Evolutionary conservation across 2,113 vertebrate species (phyloP).

Genomic region (Megaptera novaeangliae): DNA sequence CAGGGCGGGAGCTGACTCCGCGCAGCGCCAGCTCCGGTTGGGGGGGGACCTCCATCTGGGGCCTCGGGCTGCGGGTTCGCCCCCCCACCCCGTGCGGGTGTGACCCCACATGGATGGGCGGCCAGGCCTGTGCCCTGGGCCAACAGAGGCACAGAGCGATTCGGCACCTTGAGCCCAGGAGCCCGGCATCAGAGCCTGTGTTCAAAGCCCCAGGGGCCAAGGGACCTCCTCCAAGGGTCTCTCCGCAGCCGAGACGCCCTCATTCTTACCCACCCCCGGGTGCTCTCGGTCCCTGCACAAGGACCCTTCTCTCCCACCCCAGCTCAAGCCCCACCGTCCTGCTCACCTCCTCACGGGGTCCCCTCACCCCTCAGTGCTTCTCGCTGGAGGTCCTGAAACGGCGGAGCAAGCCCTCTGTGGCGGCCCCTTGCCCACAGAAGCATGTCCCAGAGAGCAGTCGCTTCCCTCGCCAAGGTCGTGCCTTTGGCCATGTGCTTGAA

Average conservation of each 20-base stretch:
- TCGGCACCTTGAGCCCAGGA: neutral
- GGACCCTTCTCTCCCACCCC: neutral
- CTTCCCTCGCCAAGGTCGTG: neutral
- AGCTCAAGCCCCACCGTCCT: neutral
- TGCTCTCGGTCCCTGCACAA: too few relatives aligned
- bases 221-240: neutral
- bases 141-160: neutral
- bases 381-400: neutral
- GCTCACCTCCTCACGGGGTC: neutral
- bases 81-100: fast-evolving
- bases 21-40: too few relatives aligned
- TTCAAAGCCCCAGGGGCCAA: too few relatives aligned
- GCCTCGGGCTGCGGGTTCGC: too few relatives aligned
- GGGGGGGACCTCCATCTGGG: too few relatives aligned
- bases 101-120: neutral
- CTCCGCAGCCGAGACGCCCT: neutral
- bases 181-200: neutral
- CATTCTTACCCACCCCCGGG: neutral
- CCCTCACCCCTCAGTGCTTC: neutral
- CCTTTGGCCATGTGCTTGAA: neutral
- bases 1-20: too few relatives aligned
- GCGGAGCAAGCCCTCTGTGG: neutral
- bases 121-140: neutral
- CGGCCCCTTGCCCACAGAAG: neutral
- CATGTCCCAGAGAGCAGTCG: neutral